Percentiles rank a stretch among this genome's conserved stretches.
These are phyloP conservation scores for Madoqua kirkii DNA, from an alignment of 2,113 vertebrate species.

Conservation along the genomic window DNA sequence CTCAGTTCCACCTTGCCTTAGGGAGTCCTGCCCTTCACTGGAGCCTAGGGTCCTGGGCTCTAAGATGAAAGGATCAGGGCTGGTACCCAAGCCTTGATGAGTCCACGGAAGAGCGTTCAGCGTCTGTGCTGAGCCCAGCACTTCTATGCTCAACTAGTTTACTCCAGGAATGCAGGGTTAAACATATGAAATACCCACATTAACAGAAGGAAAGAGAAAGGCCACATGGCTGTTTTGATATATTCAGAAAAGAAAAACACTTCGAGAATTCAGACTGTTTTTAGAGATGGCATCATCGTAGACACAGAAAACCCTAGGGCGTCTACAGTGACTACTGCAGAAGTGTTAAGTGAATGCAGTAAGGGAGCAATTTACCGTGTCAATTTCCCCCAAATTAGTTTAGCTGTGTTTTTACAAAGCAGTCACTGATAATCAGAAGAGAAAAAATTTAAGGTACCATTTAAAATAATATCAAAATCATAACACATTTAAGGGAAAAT, in stretches of 20 bases:
- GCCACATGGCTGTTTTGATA: not conserved
- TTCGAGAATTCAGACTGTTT: not conserved
- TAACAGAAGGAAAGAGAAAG: not conserved
- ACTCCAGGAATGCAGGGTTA: not conserved
- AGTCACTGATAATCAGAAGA: not conserved
- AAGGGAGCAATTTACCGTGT: not conserved
- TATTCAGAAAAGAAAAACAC: not conserved
- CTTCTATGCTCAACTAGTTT: not conserved
- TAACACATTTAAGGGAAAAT: no score
- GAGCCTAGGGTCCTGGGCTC: fast-evolving
- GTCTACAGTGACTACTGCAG: not conserved
- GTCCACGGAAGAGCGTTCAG: fast-evolving
- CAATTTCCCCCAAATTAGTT: not conserved
- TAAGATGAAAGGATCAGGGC: no score
- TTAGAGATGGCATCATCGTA: not conserved
- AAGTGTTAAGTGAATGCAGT: not conserved
- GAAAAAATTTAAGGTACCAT: not conserved
- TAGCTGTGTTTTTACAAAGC: not conserved
- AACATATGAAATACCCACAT: not conserved
- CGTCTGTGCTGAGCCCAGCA: fast-evolving
- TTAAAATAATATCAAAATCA: not conserved
- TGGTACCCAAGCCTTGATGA: fast-evolving
- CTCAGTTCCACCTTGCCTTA: no score
- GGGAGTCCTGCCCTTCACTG: not conserved
- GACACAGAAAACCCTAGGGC: not conserved